A percentile compares a stretch with the other conserved stretches of the same genome.
Evolutionary conservation across 37 sponge, comb jelly and placozoan genomes (phyloP).

Genomic region (Aplysina aerophoba): DNA sequence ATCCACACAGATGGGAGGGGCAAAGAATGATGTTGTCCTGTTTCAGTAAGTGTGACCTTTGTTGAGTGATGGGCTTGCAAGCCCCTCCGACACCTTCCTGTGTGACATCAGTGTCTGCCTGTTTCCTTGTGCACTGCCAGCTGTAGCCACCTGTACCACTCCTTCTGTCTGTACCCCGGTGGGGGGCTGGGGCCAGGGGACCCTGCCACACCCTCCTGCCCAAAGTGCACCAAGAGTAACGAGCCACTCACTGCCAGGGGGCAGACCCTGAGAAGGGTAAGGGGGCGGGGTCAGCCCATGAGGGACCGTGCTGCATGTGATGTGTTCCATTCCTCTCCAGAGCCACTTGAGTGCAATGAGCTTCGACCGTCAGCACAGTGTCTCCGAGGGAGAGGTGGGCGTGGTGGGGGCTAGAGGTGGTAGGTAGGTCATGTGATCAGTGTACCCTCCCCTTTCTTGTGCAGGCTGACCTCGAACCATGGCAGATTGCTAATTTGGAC

Average conservation of each 20-base stretch:
- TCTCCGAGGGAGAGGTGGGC: too few relatives aligned
- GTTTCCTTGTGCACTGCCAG: background rate
- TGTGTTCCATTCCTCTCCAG: too few relatives aligned
- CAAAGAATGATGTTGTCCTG: conserved; percentile 12
- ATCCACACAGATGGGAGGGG: background rate
- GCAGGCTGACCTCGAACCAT: too few relatives aligned
- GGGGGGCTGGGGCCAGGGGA: background rate
- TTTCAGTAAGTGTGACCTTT: background rate
- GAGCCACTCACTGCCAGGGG: background rate
- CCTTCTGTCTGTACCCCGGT: conserved; percentile 48
- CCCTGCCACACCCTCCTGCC: background rate
- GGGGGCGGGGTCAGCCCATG: too few relatives aligned
- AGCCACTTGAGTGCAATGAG: too few relatives aligned
- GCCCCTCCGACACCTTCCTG: background rate
- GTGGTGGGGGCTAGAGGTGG: too few relatives aligned
- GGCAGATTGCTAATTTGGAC: too few relatives aligned
- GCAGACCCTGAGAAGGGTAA: background rate
- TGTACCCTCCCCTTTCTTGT: too few relatives aligned
- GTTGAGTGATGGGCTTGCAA: background rate
- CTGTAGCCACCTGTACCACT: conserved; percentile 75
- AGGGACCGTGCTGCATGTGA: too few relatives aligned
- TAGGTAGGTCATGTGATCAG: too few relatives aligned
- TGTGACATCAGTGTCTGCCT: background rate
- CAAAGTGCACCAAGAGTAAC: conserved; percentile 3
- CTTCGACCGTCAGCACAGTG: too few relatives aligned